Conservation (phyloP, 2,113 vertebrate genomes). For the Zosterops lateralis region DNA sequence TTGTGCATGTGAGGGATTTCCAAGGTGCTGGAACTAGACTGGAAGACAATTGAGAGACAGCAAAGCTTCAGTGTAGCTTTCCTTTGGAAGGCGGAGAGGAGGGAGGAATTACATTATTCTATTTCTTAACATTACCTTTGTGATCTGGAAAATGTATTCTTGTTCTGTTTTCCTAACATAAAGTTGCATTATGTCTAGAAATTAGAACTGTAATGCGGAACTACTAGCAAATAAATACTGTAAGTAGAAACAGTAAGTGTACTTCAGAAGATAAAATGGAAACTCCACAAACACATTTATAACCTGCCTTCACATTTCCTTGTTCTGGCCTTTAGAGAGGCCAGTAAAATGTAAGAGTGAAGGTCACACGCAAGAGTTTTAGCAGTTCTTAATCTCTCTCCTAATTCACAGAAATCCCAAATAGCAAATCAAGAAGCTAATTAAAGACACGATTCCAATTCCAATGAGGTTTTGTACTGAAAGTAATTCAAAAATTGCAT, state of each 20-base stretch:
- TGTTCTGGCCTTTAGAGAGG: not conserved
- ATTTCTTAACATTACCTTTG: not conserved
- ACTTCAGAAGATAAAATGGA: not conserved
- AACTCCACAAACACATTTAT: not conserved
- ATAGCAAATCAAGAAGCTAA: constrained; percentile 16
- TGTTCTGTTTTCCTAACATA: not conserved
- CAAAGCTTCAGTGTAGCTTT: not conserved
- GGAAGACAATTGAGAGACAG: not conserved
- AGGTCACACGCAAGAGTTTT: not conserved
- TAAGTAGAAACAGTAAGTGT: not conserved
- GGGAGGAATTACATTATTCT: not conserved
- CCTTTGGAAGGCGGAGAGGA: not conserved
- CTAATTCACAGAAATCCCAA: not conserved
- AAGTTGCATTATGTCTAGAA: not conserved
- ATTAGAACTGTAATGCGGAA: not conserved
- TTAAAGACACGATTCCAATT: not conserved
- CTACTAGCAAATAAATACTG: not conserved
- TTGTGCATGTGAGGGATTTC: not conserved
- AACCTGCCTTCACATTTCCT: not conserved
- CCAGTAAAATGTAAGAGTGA: not conserved
- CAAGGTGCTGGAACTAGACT: not conserved
- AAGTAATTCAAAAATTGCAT: constrained; percentile 13
- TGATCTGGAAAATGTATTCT: not conserved
- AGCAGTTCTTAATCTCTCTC: not conserved
- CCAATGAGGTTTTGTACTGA: not conserved